Evolutionary conservation across 2,797 vertebrate genomes (phyloP).

Genomic region (Philypnodon macrostomus): DNA sequence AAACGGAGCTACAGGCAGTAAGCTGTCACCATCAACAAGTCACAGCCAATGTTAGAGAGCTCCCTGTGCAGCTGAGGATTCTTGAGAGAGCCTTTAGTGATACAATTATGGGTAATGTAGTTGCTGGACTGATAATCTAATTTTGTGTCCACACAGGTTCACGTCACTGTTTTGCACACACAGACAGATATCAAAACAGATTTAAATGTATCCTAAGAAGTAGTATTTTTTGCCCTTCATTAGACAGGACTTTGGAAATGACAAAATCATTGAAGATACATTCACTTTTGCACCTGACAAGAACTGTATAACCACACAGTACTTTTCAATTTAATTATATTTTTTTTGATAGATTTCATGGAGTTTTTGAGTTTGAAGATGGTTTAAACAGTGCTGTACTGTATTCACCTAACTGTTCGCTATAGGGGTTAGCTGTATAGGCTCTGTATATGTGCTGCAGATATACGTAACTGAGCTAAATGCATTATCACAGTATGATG

Average conservation of each 20-base stretch:
- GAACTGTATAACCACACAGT: neutral
- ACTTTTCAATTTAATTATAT: neutral
- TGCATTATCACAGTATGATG: no score
- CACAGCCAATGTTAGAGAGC: constrained; percentile 30
- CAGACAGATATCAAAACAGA: constrained; percentile 54
- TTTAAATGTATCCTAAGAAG: no score
- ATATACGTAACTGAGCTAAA: no score
- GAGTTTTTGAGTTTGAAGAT: constrained; percentile 1
- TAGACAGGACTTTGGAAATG: no score
- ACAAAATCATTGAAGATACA: no score
- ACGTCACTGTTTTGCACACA: constrained; percentile 45
- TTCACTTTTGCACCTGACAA: no score
- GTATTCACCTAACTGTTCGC: no score
- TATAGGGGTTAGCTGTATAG: no score
- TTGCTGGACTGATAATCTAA: constrained; percentile 20
- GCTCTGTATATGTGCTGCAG: no score
- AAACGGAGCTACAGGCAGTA: constrained; percentile 3
- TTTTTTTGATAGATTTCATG: neutral
- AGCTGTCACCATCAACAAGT: constrained; percentile 13
- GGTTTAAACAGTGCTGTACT: neutral
- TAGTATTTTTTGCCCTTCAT: no score
- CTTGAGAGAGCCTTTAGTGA: constrained; percentile 33
- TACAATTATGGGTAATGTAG: constrained; percentile 42
- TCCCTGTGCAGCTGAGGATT: constrained; percentile 19
- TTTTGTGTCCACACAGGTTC: constrained; percentile 32